These are phyloP conservation scores for Odocoileus hemionus DNA, from an alignment of 2,113 vertebrate species.

Conservation along the genomic window DNA sequence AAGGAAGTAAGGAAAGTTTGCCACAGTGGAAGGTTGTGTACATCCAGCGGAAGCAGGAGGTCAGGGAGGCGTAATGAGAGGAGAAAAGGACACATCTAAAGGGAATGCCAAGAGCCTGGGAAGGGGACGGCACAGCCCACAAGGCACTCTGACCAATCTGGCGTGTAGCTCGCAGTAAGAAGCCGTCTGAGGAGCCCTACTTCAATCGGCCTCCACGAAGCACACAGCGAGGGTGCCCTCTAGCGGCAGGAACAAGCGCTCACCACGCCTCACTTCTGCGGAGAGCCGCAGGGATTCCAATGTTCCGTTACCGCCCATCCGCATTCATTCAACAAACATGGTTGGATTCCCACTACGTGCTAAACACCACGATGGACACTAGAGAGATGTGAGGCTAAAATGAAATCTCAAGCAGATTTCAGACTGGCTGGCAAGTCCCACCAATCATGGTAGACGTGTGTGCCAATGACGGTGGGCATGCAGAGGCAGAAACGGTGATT, in stretches of 20 bases:
- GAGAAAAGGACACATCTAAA: not conserved
- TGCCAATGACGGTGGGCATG: fast-evolving
- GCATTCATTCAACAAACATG: not conserved
- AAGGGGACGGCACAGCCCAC: not conserved
- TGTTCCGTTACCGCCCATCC: not conserved
- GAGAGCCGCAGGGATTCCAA: fast-evolving
- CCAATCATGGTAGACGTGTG: not conserved
- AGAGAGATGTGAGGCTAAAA: not conserved
- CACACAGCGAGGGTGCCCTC: slow-evolving; percentile 58
- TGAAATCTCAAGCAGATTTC: not conserved
- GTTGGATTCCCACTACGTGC: not conserved
- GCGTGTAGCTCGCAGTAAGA: fast-evolving
- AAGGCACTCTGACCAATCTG: fast-evolving
- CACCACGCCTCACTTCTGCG: not conserved
- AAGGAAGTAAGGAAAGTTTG: not conserved
- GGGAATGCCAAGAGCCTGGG: not conserved
- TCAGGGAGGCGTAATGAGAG: not conserved
- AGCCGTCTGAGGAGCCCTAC: fast-evolving
- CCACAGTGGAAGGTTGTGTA: not conserved
- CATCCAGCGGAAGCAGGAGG: not conserved
- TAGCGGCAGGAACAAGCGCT: slow-evolving; percentile 19
- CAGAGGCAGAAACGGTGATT: not conserved
- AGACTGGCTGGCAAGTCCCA: not conserved
- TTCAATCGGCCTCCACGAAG: fast-evolving
- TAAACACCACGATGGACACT: not conserved